These are phyloP conservation scores for Hirudinaria manillensis DNA, from an alignment of 2,888 invertebrate genomes.

Conservation along the genomic window DNA sequence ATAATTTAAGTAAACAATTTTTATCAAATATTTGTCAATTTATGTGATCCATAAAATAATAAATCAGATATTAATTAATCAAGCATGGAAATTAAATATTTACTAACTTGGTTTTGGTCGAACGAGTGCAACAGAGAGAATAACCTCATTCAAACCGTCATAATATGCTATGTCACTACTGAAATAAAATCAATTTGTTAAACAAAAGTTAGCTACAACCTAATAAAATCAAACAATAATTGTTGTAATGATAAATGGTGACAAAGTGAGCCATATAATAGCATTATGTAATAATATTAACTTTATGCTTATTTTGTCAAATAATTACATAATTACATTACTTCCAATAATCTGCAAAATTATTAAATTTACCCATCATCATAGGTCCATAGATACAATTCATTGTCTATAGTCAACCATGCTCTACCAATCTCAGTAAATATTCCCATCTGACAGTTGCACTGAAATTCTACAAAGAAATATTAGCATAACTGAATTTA, in stretches of 20 bases:
- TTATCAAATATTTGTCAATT: background rate
- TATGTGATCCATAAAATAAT: conserved; percentile 31
- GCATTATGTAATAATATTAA: background rate
- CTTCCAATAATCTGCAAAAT: background rate
- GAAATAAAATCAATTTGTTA: conserved; percentile 42
- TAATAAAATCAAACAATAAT: background rate
- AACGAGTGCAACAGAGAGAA: conserved; percentile 83
- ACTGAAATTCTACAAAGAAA: conserved; percentile 73
- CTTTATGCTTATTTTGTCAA: background rate
- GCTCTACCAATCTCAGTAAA: conserved; percentile 92
- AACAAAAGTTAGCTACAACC: background rate
- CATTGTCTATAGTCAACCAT: conserved; percentile 94
- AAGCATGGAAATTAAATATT: background rate
- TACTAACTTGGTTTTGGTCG: conserved; percentile 65
- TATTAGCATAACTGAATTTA: background rate
- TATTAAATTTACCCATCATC: conserved; percentile 65
- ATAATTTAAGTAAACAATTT: background rate
- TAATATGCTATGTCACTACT: conserved; percentile 90
- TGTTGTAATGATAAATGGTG: conserved; percentile 3
- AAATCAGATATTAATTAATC: conserved; percentile 4
- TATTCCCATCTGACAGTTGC: conserved; percentile 91
- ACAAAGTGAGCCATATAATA: no score
- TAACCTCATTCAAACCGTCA: conserved; percentile 88
- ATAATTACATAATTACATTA: background rate
- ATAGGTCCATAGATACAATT: conserved; percentile 96